Percentiles rank a stretch among this genome's conserved stretches.
These are phyloP conservation scores for Neopelma chrysocephalum DNA, from an alignment of 2,797 vertebrate genomes.

Conservation along the genomic window DNA sequence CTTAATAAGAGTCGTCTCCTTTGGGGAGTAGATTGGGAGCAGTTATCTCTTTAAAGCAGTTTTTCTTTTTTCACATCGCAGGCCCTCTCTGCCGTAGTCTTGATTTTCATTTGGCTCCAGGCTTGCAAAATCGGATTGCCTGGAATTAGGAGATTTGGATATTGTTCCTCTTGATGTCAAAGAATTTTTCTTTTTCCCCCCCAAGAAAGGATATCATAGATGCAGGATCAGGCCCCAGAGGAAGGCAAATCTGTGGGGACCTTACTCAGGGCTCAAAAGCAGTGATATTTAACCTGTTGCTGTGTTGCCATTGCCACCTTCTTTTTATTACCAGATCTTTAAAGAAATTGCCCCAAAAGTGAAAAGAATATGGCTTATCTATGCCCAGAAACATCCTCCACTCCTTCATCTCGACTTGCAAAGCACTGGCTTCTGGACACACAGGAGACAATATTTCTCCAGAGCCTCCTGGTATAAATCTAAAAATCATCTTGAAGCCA, in stretches of 20 bases:
- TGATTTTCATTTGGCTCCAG: conserved; percentile 32
- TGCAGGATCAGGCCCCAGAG: neutral
- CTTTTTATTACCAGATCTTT: neutral
- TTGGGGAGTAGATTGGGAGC: neutral
- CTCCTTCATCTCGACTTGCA: neutral
- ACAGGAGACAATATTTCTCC: neutral
- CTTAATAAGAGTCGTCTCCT: neutral
- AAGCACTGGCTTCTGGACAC: neutral
- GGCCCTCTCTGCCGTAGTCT: neutral
- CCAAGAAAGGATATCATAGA: neutral
- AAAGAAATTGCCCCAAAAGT: neutral
- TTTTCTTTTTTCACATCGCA: neutral
- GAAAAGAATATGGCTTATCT: neutral
- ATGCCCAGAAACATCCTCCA: neutral
- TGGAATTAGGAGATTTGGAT: conserved; percentile 34
- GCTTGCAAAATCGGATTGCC: conserved; percentile 9
- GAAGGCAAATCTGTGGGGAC: neutral
- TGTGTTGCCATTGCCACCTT: neutral
- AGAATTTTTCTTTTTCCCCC: neutral
- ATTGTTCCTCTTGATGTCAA: neutral
- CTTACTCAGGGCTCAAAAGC: neutral
- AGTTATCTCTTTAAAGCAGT: conserved; percentile 25
- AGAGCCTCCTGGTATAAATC: neutral
- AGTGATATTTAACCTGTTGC: neutral
- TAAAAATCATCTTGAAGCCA: conserved; percentile 35